phyloP scores from a whole-genome alignment of 2,888 invertebrate species.

The Apamea monoglypha region DNA sequence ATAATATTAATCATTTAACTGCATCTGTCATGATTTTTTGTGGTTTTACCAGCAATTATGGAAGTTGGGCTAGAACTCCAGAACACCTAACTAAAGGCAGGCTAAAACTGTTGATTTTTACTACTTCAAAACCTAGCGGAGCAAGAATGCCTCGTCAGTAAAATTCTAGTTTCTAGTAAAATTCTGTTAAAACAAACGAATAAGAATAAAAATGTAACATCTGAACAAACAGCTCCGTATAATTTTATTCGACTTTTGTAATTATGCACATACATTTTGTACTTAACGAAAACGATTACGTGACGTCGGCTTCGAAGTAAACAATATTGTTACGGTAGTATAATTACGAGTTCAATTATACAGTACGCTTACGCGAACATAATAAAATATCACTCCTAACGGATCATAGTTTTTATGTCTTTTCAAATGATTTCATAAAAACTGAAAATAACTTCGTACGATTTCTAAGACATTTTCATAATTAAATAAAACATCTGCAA shows the following conservation, averaged over 20 bases:
- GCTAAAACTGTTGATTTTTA: neutral
- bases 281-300: constrained; percentile 12
- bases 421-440: neutral
- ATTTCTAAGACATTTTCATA: neutral
- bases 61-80: neutral
- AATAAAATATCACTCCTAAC: neutral
- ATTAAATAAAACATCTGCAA: neutral
- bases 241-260: constrained; percentile 20
- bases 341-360: neutral
- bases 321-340: constrained; percentile 20
- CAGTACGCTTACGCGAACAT: neutral
- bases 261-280: constrained; percentile 37
- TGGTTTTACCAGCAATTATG: neutral
- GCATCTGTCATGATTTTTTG: neutral
- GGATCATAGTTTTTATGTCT: neutral
- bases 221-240: constrained; percentile 1
- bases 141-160: neutral
- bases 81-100: too few relatives aligned
- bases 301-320: neutral
- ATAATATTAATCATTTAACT: neutral
- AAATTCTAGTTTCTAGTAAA: neutral
- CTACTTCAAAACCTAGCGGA: neutral
- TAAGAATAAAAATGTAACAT: constrained; percentile 13
- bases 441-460: neutral
- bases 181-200: neutral